Percentiles rank a stretch among this genome's conserved stretches.
Conservation (phyloP, 2,888 invertebrate genomes). For the Isoperla grammatica region DNA sequence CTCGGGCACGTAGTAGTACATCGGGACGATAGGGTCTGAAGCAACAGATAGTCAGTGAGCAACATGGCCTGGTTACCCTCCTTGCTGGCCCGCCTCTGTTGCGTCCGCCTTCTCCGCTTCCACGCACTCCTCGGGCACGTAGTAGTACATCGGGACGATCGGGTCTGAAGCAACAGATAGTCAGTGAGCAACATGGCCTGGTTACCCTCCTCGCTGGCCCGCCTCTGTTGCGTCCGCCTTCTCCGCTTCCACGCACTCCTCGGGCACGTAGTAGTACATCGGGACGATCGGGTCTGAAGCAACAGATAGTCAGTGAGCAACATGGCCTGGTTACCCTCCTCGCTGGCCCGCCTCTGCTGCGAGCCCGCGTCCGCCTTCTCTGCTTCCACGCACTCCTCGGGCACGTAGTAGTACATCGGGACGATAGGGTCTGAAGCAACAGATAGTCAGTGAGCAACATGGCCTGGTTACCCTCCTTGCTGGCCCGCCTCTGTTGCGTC, state of each 20-base stretch:
- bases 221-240: slow-evolving; percentile 55
- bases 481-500: slow-evolving; percentile 59
- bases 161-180: slow-evolving; percentile 82
- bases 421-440: slow-evolving; percentile 83
- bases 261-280: slow-evolving; percentile 85
- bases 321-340: slow-evolving; percentile 79
- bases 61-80: slow-evolving; percentile 87
- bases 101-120: slow-evolving; percentile 64
- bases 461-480: slow-evolving; percentile 75
- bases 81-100: slow-evolving; percentile 57
- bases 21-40: slow-evolving; percentile 86
- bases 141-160: slow-evolving; percentile 92
- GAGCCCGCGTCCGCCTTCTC: slow-evolving; percentile 68
- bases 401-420: slow-evolving; percentile 90
- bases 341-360: slow-evolving; percentile 57
- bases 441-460: slow-evolving; percentile 91
- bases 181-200: slow-evolving; percentile 94
- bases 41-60: slow-evolving; percentile 87
- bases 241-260: slow-evolving; percentile 67
- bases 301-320: slow-evolving; percentile 90
- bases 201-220: slow-evolving; percentile 64
- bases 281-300: slow-evolving; percentile 87
- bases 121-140: slow-evolving; percentile 66
- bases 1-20: slow-evolving; percentile 83
- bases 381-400: slow-evolving; percentile 62